Evolutionary conservation across 1,140 invertebrate genomes (phyloP), one percentile per base, ranked within the genome.

Genomic region (Trichomalopsis sarcophagae): DNA sequence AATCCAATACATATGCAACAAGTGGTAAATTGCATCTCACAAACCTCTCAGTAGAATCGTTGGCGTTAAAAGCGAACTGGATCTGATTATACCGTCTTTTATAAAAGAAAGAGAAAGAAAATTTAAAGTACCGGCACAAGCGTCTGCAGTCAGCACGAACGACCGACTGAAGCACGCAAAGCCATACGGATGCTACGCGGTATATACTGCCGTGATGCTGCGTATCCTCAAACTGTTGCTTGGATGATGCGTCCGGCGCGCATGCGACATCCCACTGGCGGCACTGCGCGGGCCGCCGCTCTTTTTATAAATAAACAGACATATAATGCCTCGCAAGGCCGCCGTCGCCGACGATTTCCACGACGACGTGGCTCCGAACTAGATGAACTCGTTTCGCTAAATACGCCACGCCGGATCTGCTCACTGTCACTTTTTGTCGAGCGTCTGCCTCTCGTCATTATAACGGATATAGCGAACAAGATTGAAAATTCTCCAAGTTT

Each of bases 301-400:
- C 79, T 81, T 81, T 81, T 81, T 81, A 81, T 81, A 81, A 81
- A 81, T 81, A 81, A 81, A 81, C 79, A 71, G 77, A 66, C 77
- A 11, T 23, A 77, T 47, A 50, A 66, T 79, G 77, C 44, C 30
- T 11, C 50, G 36, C 62, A 71, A 71, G 66, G 47, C 77, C 55
- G 30, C 17, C 55, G 55, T 21, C 50, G 21, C 55, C 17, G 55
- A 62, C n/a, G 55, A 62, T 62, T 21, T 50, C 40, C 36, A 14
- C 36, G 73, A 74, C 55, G 55, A 66, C n/a, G 33, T 6, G 14
- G 14, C 23, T 27, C 14, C 13, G 44, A 74, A 74, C 33, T 74
- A 74, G 73, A 74, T 74, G 73, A 74, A 74, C 73, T 74, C 73
- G 73, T 74, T 74, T 74, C 68, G 68, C 23, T 4, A 30, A 71